Evolutionary conservation across 2,113 vertebrate species (phyloP).

Genomic region (Sylvilagus bachmani): DNA sequence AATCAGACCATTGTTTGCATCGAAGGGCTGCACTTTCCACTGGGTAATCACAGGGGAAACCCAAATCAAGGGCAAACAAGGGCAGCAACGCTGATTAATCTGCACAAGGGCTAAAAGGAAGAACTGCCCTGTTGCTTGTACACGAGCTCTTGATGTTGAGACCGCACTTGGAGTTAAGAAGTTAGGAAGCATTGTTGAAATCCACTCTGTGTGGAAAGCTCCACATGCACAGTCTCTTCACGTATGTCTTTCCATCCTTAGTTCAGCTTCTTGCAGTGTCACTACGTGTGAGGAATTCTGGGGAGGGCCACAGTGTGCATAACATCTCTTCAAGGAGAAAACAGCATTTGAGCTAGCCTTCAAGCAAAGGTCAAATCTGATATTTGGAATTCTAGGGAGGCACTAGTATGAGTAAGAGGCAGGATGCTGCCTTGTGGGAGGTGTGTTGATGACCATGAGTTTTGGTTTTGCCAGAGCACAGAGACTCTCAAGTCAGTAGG

Average conservation of each 20-base stretch:
- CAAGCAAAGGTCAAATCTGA: background rate
- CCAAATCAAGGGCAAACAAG: conserved; percentile 86
- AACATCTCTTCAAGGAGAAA: conserved; percentile 9
- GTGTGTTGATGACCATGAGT: background rate
- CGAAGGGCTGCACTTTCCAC: conserved; percentile 85
- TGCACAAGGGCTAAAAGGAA: conserved; percentile 77
- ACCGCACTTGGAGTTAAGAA: conserved; percentile 64
- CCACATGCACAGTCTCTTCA: background rate
- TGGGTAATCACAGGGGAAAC: conserved; percentile 87
- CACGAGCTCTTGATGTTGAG: conserved; percentile 77
- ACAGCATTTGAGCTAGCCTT: background rate
- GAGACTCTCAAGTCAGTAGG: background rate
- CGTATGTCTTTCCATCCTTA: background rate
- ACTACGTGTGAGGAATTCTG: background rate
- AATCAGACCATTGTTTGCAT: conserved; percentile 86
- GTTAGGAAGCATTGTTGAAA: conserved; percentile 63
- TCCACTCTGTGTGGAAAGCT: conserved; percentile 38
- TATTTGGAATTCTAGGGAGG: background rate
- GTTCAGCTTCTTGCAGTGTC: background rate
- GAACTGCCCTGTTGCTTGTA: conserved; percentile 82
- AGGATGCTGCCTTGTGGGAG: background rate
- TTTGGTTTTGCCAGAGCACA: background rate
- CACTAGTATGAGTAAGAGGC: background rate
- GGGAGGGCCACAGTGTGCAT: background rate
- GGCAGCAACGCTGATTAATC: conserved; percentile 87